Base-by-base conservation (phyloP, 2,797 vertebrate genomes). In the Anguilla marmorata region DNA sequence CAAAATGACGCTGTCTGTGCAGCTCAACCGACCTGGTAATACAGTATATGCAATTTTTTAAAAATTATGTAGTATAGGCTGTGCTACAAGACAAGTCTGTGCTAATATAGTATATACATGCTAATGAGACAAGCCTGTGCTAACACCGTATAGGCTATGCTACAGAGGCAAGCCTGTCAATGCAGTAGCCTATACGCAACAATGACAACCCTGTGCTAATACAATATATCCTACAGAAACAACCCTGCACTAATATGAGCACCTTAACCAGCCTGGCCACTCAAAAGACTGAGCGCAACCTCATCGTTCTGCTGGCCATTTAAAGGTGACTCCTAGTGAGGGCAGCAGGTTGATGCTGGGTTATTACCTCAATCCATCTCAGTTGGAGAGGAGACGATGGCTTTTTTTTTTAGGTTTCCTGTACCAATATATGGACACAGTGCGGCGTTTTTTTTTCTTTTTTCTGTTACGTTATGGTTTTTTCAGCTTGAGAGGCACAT, bases 401-500 rank as follows among this genome's bases (percentile, higher is more conserved):
- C 14, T 41, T 41, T 33, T 27, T 30, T 27, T 30, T 27, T 27
- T 7, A 24, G 58, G 56, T 58, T 16, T 66, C 63, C 63, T 79
- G n/a, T 33, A 19, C 30, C 30, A 14, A 14, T 74, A 21, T 8
- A 4, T 41, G 37, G 16, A 16, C 33, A 76, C 30, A 76, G 30
- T 33, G 60, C 69, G 33, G 69, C n/a, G 8, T 33, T 33, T 16
- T 37, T 30, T 14, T 74, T 14, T 30, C 19, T 21, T 37, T 11
- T 9, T 50, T 9, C 16, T 5, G 41, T 19, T 16, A 12, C 41
- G 24, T 48, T 50, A 24, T 21, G 45, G 19, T 82, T 82, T 82
- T 82, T 82, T 80, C 79, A 24, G 41, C 79, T 82, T 11, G 79
- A 50, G 79, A 82, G 79, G 41, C 19, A 9, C 79, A 48, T 48